Percentiles rank a stretch among this genome's conserved stretches.
phyloP scores from a whole-genome alignment of 2,797 vertebrate species.

The Poeciliopsis gracilis region DNA sequence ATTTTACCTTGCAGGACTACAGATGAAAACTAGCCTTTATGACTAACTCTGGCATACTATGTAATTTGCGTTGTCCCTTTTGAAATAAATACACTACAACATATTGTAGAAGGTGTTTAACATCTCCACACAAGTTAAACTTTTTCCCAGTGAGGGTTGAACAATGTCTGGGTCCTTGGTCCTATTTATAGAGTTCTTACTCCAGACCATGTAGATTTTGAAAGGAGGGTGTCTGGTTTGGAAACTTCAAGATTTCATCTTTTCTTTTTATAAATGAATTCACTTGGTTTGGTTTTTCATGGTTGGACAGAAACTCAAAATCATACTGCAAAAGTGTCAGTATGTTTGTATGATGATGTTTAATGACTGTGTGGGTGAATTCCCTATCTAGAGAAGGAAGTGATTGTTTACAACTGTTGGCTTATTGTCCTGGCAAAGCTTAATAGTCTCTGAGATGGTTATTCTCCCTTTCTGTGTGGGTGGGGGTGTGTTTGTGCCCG shows the following conservation, averaged over 20 bases:
- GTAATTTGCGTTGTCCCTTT: no score
- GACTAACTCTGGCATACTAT: no score
- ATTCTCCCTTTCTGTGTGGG: conserved; percentile 20
- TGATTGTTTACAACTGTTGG: background rate
- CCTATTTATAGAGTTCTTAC: background rate
- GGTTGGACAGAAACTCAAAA: background rate
- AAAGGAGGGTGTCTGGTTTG: background rate
- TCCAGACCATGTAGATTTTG: background rate
- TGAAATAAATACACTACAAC: no score
- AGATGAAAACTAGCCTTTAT: no score
- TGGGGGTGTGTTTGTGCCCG: background rate
- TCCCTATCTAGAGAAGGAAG: conserved; percentile 5
- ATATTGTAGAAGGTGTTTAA: background rate
- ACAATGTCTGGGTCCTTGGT: background rate
- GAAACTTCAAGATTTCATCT: background rate
- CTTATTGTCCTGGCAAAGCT: conserved; percentile 6
- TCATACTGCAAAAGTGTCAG: conserved; percentile 6
- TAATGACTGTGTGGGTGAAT: conserved; percentile 28
- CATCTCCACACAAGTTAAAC: background rate
- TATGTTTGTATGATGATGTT: conserved; percentile 27
- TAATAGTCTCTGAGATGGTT: conserved; percentile 22
- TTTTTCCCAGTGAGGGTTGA: background rate
- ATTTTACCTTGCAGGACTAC: no score
- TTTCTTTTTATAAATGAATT: background rate
- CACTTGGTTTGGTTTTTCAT: background rate